Evolutionary conservation across 2,797 vertebrate species (phyloP).

Genomic region (Pagetopsis macropterus): DNA sequence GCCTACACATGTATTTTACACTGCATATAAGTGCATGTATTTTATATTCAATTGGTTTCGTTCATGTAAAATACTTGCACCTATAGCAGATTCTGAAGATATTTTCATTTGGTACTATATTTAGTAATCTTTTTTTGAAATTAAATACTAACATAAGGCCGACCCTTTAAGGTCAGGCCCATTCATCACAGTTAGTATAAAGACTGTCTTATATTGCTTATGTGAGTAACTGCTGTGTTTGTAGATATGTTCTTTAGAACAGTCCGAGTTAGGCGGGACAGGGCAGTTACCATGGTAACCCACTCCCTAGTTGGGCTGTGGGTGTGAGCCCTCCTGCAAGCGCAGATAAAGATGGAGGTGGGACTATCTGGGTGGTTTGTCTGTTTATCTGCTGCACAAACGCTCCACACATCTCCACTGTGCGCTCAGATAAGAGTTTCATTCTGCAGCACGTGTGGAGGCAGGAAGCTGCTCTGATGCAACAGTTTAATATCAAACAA

Average conservation of each 20-base stretch:
- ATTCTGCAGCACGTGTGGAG: conserved; percentile 15
- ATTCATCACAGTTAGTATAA: conserved; percentile 42
- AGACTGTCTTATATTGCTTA: conserved; percentile 1
- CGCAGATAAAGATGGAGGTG: conserved; percentile 77
- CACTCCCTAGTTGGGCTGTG: conserved; percentile 73
- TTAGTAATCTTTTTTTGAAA: no score
- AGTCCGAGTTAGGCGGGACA: conserved; percentile 24
- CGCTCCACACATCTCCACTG: conserved; percentile 51
- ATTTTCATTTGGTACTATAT: no score
- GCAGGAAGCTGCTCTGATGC: conserved; percentile 2
- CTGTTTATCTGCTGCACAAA: conserved; percentile 77
- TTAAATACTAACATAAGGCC: neutral
- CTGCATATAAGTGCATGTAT: no score
- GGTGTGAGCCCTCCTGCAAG: conserved; percentile 61
- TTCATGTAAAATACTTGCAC: no score
- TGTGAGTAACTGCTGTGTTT: neutral
- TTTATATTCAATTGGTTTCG: no score
- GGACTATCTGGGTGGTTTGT: conserved; percentile 71
- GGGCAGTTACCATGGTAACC: conserved; percentile 57
- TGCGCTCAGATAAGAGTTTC: conserved; percentile 52
- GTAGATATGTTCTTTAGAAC: neutral
- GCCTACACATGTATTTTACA: no score
- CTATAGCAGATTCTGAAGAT: no score
- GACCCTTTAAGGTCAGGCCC: conserved; percentile 36
- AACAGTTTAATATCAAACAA: conserved; percentile 22